A percentile compares a stretch with the other conserved stretches of the same genome.
Conservation (phyloP, 2,888 invertebrate species). For the Pollenia amentaria region DNA sequence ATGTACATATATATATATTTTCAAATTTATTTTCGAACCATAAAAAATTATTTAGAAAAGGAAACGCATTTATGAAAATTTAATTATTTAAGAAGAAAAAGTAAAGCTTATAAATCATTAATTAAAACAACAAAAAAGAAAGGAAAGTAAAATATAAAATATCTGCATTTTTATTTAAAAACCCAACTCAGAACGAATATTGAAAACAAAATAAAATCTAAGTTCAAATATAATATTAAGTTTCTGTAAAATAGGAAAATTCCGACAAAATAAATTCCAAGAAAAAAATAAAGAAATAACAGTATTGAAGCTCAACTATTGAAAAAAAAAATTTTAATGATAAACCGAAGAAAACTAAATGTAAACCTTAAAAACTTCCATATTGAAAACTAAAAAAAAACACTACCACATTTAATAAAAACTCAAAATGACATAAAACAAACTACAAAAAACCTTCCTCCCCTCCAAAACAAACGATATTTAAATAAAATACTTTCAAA, state of each 20-base stretch:
- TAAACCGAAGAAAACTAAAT: conserved; percentile 72
- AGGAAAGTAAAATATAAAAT: background rate
- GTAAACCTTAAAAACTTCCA: conserved; percentile 70
- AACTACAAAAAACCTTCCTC: conserved; percentile 70
- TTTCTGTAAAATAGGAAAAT: conserved; percentile 60
- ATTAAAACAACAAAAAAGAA: background rate
- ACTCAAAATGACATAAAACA: conserved; percentile 31
- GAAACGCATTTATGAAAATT: conserved; percentile 51
- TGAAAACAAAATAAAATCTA: conserved; percentile 50
- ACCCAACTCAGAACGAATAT: conserved; percentile 48
- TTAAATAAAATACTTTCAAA: conserved; percentile 25
- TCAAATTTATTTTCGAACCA: conserved; percentile 17
- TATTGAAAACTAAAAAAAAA: conserved; percentile 73
- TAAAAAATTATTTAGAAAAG: conserved; percentile 26
- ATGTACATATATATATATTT: conserved; percentile 6
- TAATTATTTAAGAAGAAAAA: conserved; percentile 42
- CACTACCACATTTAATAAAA: conserved; percentile 60
- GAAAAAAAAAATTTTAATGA: conserved; percentile 46
- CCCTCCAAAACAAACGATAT: conserved; percentile 53
- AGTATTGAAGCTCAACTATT: conserved; percentile 73
- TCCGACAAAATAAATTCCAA: conserved; percentile 61
- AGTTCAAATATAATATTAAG: conserved; percentile 68
- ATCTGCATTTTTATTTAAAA: conserved; percentile 37
- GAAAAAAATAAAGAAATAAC: conserved; percentile 45
- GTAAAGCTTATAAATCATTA: conserved; percentile 50